Percentiles rank a stretch among this genome's conserved stretches.
These are phyloP conservation scores for Triops longicaudatus DNA, from an alignment of 1,140 invertebrate genomes.

Conservation along the genomic window DNA sequence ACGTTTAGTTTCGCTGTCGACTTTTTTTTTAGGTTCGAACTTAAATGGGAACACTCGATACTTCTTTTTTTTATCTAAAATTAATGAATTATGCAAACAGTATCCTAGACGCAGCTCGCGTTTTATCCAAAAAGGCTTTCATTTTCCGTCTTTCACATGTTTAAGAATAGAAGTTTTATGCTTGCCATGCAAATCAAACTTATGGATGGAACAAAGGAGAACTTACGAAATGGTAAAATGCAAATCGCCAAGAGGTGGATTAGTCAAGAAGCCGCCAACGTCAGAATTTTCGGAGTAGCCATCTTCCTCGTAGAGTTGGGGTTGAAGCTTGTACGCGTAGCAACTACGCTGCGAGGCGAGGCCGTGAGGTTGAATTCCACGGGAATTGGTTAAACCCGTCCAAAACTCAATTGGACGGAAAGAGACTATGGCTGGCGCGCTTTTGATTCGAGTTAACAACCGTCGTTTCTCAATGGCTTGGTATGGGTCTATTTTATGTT, in stretches of 20 bases:
- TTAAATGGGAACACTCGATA: background rate
- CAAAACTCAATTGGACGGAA: background rate
- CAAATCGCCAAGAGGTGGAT: background rate
- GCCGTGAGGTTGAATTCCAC: background rate
- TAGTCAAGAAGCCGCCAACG: background rate
- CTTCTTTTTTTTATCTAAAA: background rate
- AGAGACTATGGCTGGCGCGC: background rate
- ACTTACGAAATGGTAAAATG: slow-evolving; percentile 8
- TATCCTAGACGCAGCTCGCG: background rate
- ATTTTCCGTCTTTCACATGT: background rate
- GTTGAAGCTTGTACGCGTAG: background rate
- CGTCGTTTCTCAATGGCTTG: background rate
- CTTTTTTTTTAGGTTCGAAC: background rate
- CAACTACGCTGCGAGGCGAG: background rate
- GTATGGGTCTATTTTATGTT: background rate
- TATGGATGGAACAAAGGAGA: background rate
- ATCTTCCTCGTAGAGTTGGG: background rate
- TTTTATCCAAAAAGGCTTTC: background rate
- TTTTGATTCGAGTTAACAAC: background rate
- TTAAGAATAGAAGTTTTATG: background rate
- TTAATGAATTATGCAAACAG: background rate
- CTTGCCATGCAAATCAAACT: background rate
- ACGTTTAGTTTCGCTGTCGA: too few relatives aligned
- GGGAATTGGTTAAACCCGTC: background rate
- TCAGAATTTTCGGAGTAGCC: background rate